phyloP scores from a whole-genome alignment of 1,140 invertebrate species.

The Delia radicum region DNA sequence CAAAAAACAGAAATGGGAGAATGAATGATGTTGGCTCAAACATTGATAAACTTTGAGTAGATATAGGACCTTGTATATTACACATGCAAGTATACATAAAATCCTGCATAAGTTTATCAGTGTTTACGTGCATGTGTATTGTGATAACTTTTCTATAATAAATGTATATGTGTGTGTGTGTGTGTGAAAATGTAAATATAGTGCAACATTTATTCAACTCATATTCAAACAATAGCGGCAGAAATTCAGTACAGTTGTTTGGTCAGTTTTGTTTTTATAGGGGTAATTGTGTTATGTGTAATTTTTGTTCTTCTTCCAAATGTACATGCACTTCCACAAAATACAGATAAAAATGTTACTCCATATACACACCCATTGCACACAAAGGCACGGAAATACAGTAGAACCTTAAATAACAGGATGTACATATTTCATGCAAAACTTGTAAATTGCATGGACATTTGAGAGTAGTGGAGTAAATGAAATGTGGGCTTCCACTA shows the following conservation, averaged over 20 bases:
- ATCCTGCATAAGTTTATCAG: neutral
- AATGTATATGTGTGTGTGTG: neutral
- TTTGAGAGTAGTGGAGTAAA: too few relatives aligned
- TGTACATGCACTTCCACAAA: neutral
- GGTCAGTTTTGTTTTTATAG: conserved; percentile 12
- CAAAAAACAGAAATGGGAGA: too few relatives aligned
- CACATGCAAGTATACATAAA: too few relatives aligned
- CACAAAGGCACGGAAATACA: too few relatives aligned
- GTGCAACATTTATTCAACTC: neutral
- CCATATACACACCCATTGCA: neutral
- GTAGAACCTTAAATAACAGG: neutral
- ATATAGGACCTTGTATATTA: neutral
- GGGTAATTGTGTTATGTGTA: conserved; percentile 21
- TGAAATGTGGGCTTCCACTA: too few relatives aligned
- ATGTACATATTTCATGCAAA: too few relatives aligned
- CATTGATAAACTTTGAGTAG: neutral
- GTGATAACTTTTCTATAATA: too few relatives aligned
- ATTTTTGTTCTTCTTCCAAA: neutral
- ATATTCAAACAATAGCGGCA: conserved; percentile 11
- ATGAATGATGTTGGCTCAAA: neutral
- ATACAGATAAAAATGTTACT: neutral
- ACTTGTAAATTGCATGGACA: too few relatives aligned
- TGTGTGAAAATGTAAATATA: neutral
- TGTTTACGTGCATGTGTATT: too few relatives aligned
- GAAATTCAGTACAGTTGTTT: conserved; percentile 8